Base-by-base conservation (phyloP, 2,888 invertebrate species). In the Chymomyza caudatula region DNA sequence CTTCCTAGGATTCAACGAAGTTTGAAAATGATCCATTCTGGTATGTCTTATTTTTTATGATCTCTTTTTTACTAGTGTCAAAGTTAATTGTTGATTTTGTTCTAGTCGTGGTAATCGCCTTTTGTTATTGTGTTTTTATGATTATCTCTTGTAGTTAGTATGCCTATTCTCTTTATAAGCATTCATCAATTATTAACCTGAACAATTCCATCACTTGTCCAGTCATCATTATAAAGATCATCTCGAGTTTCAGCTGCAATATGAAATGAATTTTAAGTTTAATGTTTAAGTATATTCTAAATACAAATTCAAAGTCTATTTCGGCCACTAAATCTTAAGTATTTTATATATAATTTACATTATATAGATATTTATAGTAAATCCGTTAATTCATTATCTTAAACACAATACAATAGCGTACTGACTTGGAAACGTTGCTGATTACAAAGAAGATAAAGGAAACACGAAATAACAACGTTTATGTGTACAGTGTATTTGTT, bases 1-100 rank as follows among this genome's bases (percentile, higher is more conserved):
- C 93, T 98, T 98, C 92, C 98, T 95, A 92, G 98, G 98, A 94
- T 98, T 98, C 92, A 98, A 94, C 93, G 96, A 95, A 93, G 96
- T 94, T 93, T 96, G 96, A 94, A 97, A 96, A 92, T 96, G 96
- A 94, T 97, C 97, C 97, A 97, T 97, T 62, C 19, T 65, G 25
- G 23, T 13, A 4, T 22, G n/a, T 57, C 37, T 44, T 15, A 4
- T 44, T 20, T 22, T 2, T 52, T 20, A 2, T 37, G 11, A 37
- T 52, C 25, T 56, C 2, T n/a, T 17, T n/a, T 55, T 3, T 63
- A 17, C 15, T 25, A 11, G 49, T 57, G 23, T 37, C 22, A 8
- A 47, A 47, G 17, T 37, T 3, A 6, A 2, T 22, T 43, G 44
- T n/a, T 42, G 8, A 57, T 51, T 29, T 17, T 54, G 6, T 6